Evolutionary conservation across 2,888 invertebrate genomes (phyloP), one percentile per base, ranked within the genome.

Genomic region (Byasa hedistus): DNA sequence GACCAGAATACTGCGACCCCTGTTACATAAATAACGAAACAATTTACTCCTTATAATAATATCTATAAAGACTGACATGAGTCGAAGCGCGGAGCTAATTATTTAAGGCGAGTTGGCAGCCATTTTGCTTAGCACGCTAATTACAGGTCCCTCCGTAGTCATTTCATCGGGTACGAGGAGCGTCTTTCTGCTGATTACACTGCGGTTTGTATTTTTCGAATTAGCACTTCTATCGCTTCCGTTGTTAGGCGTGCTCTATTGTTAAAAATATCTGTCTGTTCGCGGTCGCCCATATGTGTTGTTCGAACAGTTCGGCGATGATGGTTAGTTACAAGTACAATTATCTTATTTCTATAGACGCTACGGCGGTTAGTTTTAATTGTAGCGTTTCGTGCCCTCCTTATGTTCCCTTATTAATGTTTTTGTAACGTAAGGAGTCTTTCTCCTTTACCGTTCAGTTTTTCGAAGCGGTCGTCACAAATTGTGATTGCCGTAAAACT

Each of bases 141-240:
- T 89, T 90, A 82, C 79, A 85, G 85, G 81, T 75, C 79, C 80
- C 79, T 81, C 77, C 75, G 83, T 85, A 86, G 83, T 87, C 79
- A 86, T 89, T 89, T 89, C 86, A 85, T 85, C 86, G 89, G 80
- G 80, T 80, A 77, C 77, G 78, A 80, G 81, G 78, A 84, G 81
- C 83, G 84, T 86, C 86, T 87, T 81, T 86, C 77, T 82, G 79
- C 83, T 86, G 83, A 85, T 88, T 87, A 84, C 75, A 73, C 74
- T 87, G 91, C 80, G 89, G 91, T 90, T 88, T 86, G 80, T 87
- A 82, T 83, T 90, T 89, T 87, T 89, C 91, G 84, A 91, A 91
- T 91, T 91, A 91, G 83, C 91, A 90, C 91, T 88, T 89, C 81
- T 80, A 84, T 81, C 77, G 79, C 79, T 87, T 88, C 87, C 86